phyloP scores from a whole-genome alignment of 1,140 invertebrate genomes.

The Drosophila subpulchrella region DNA sequence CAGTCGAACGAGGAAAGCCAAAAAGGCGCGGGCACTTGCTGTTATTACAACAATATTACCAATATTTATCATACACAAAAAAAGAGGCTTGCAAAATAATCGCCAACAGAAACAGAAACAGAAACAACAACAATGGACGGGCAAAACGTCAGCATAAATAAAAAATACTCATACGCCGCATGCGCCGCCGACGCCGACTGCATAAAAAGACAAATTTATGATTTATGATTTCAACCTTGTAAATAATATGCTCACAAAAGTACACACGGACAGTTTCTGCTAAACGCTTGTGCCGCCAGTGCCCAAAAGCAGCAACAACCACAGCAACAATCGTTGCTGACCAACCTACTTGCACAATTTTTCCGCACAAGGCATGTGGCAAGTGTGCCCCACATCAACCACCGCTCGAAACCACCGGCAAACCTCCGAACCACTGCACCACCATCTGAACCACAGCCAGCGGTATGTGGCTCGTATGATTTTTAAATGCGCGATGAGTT shows the following conservation, averaged over 20 bases:
- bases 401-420: constrained; percentile 23
- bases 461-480: constrained; percentile 65
- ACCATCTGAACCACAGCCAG: constrained; percentile 38
- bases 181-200: constrained; percentile 58
- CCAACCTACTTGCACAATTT: constrained; percentile 83
- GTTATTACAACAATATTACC: constrained; percentile 82
- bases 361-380: constrained; percentile 81
- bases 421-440: constrained; percentile 15
- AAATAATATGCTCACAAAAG: constrained; percentile 81
- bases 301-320: constrained; percentile 33
- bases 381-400: constrained; percentile 80
- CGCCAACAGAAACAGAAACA: background rate
- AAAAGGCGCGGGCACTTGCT: constrained; percentile 79
- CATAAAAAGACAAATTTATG: constrained; percentile 83
- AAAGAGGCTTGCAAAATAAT: constrained; percentile 61
- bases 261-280: constrained; percentile 53
- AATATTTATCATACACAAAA: constrained; percentile 71
- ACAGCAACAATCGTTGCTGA: constrained; percentile 43
- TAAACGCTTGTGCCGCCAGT: constrained; percentile 52
- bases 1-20: constrained; percentile 62
- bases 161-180: constrained; percentile 70
- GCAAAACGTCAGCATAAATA: constrained; percentile 72
- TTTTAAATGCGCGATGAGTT: constrained; percentile 83
- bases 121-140: constrained; percentile 61
- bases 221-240: constrained; percentile 84